A percentile compares a stretch with the other conserved stretches of the same genome.
These are phyloP conservation scores for Argya squamiceps DNA, from an alignment of 2,797 vertebrate genomes.

Conservation along the genomic window DNA sequence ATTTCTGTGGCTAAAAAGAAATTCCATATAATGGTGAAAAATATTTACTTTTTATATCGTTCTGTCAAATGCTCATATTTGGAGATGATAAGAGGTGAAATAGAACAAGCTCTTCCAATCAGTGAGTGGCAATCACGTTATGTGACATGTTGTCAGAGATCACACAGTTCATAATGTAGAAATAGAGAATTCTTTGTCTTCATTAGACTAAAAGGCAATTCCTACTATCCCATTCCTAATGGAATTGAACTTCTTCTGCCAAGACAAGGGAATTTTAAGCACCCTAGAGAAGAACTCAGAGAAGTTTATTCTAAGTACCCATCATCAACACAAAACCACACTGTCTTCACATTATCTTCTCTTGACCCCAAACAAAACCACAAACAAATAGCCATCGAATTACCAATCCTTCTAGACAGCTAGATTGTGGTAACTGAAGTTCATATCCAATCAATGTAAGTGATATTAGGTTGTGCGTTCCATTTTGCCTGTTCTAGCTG, in stretches of 20 bases:
- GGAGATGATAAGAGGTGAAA: background rate
- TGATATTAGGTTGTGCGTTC: background rate
- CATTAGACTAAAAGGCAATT: background rate
- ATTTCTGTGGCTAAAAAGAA: background rate
- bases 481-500: constrained; percentile 11
- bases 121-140: background rate
- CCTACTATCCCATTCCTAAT: background rate
- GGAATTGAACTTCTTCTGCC: background rate
- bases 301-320: background rate
- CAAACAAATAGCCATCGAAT: background rate
- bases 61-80: background rate
- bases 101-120: background rate
- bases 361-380: background rate
- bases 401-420: background rate
- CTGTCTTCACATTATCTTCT: background rate
- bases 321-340: background rate
- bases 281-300: background rate
- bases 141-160: background rate
- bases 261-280: background rate
- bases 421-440: constrained; percentile 4
- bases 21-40: background rate
- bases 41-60: background rate
- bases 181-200: background rate
- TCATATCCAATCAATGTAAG: constrained; percentile 19
- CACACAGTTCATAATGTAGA: background rate